phyloP scores from a whole-genome alignment of 2,113 vertebrate genomes.

The Thinocorus orbignyianus region DNA sequence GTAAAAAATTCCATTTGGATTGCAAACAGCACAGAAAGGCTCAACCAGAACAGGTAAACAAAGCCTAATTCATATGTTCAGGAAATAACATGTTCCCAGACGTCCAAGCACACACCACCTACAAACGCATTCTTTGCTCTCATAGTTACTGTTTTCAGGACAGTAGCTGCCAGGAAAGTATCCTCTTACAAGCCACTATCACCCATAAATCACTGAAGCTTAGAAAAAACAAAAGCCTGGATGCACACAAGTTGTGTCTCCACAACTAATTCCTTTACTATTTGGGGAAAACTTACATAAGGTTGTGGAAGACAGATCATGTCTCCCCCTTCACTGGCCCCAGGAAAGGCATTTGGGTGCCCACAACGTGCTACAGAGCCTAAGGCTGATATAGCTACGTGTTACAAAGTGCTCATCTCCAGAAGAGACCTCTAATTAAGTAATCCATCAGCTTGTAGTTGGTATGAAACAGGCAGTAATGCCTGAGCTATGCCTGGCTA shows the following conservation, averaged over 20 bases:
- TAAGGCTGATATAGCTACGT: neutral
- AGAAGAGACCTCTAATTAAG: neutral
- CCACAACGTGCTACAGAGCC: rapidly evolving
- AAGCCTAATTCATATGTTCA: neutral
- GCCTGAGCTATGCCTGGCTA: neutral
- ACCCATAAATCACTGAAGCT: neutral
- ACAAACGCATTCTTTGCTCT: neutral
- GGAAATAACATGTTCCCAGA: neutral
- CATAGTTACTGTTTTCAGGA: neutral
- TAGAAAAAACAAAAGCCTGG: neutral
- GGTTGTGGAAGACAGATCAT: neutral
- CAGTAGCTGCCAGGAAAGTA: neutral
- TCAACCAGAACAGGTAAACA: neutral
- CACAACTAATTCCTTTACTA: neutral
- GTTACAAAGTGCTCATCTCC: neutral
- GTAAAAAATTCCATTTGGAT: neutral
- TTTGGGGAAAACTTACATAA: neutral
- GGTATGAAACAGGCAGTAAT: neutral
- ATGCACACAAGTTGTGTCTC: neutral
- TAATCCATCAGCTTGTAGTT: neutral
- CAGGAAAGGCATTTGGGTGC: neutral
- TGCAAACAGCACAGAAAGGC: neutral
- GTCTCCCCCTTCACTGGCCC: neutral
- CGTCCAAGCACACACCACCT: neutral
- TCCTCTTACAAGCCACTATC: neutral